Conservation (phyloP, 2,797 vertebrate species). For the Perodicticus potto region DNA sequence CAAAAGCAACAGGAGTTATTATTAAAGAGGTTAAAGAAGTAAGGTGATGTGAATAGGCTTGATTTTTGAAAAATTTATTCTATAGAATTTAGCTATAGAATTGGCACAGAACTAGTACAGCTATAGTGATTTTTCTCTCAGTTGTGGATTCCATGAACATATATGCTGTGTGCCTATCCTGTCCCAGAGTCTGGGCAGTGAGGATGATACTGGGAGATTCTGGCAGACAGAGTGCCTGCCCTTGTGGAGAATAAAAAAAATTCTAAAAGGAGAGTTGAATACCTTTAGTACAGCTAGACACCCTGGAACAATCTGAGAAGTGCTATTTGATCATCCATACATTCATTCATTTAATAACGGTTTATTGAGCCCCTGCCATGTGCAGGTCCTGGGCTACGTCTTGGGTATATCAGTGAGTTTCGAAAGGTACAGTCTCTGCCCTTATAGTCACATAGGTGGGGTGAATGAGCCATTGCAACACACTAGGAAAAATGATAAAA, state of each 20-base stretch:
- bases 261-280: not conserved
- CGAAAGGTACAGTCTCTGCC: not conserved
- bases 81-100: not conserved
- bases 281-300: not conserved
- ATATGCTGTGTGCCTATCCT: not conserved
- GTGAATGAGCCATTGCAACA: not conserved
- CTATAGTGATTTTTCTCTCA: not conserved
- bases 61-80: not conserved
- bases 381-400: not conserved
- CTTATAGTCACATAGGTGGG: not conserved
- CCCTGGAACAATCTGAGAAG: not conserved
- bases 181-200: not conserved
- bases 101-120: not conserved
- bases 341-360: not conserved
- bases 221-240: not conserved
- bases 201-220: not conserved
- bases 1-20: not conserved
- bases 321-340: not conserved
- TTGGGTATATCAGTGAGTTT: not conserved
- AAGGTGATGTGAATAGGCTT: not conserved
- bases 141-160: not conserved
- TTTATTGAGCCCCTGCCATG: not conserved
- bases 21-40: conserved; percentile 48
- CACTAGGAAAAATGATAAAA: not conserved
- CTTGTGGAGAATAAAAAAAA: not conserved